A percentile compares a stretch with the other conserved stretches of the same genome.
These are phyloP conservation scores for Urophycis tenuis DNA, from an alignment of 2,797 vertebrate species.

Conservation along the genomic window DNA sequence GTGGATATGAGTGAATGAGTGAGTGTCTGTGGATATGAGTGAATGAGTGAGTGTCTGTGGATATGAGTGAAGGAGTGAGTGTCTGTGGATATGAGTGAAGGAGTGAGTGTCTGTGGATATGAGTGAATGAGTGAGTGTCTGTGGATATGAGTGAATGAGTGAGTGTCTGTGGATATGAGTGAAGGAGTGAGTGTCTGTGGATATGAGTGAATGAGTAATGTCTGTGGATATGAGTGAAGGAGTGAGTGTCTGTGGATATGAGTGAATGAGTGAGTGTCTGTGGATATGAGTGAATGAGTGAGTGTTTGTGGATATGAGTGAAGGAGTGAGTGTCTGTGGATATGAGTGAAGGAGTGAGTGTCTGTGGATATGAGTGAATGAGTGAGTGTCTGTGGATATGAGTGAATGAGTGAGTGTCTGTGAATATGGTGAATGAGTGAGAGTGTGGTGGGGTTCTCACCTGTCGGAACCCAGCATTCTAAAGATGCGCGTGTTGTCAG, in stretches of 20 bases:
- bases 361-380: not conserved
- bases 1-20: not conserved
- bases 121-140: not conserved
- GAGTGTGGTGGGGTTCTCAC: constrained; percentile 57
- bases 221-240: too few species aligned
- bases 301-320: not conserved
- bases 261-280: constrained; percentile 2
- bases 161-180: not conserved
- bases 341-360: not conserved
- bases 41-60: constrained; percentile 1
- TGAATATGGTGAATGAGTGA: not conserved
- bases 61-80: not conserved
- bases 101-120: not conserved
- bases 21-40: not conserved
- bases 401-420: not conserved
- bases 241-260: not conserved
- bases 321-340: not conserved
- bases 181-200: not conserved
- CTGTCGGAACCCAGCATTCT: constrained; percentile 97
- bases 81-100: too few species aligned
- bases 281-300: not conserved
- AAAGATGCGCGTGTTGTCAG: constrained; percentile 95
- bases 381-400: not conserved
- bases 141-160: not conserved
- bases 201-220: not conserved